Evolutionary conservation across 2,113 vertebrate genomes (phyloP).

Genomic region (Limnothrissa miodon): DNA sequence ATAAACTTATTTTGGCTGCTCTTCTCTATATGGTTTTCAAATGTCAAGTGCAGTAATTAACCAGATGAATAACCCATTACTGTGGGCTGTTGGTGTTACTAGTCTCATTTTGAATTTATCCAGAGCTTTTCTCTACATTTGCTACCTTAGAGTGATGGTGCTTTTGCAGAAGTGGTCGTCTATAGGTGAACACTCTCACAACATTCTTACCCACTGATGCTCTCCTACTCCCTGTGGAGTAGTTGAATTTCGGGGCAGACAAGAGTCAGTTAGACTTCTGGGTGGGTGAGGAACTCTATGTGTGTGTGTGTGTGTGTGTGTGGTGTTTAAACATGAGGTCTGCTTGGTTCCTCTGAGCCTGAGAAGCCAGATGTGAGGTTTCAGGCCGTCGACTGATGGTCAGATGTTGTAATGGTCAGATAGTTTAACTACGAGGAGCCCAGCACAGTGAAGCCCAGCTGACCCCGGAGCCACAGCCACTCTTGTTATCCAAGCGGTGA

Average conservation of each 20-base stretch:
- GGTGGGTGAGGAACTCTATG: background rate
- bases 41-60: background rate
- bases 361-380: background rate
- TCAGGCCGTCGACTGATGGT: background rate
- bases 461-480: background rate
- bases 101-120: background rate
- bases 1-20: no score
- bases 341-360: no score
- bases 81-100: background rate
- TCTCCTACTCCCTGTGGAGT: background rate
- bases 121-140: no score
- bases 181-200: background rate
- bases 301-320: background rate
- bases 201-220: background rate
- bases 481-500: background rate
- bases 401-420: background rate
- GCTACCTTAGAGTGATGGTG: background rate
- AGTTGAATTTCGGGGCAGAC: background rate
- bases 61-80: background rate
- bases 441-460: background rate
- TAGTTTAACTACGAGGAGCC: background rate
- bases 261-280: background rate
- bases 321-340: background rate
- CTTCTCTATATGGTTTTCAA: background rate
- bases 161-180: background rate